phyloP scores from a whole-genome alignment of 2,888 invertebrate genomes.

The Meta bourneti region DNA sequence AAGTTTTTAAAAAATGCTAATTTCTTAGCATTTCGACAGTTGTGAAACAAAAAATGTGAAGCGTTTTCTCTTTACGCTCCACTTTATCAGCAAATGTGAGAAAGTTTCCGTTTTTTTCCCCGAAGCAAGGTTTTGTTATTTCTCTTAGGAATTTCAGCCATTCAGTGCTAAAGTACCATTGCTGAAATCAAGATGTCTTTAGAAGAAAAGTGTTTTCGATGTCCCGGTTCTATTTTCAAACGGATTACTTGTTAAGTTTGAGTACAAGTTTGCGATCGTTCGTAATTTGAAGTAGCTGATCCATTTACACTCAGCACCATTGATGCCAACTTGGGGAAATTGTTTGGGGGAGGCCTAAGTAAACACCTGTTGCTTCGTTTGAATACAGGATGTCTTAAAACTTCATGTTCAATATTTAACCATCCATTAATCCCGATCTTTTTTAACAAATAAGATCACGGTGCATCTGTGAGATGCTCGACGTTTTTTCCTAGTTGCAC shows the following conservation, averaged over 20 bases:
- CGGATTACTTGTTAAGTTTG: background rate
- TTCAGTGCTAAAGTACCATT: background rate
- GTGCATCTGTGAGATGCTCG: too few relatives aligned
- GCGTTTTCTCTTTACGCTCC: background rate
- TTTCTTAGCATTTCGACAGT: constrained; percentile 1
- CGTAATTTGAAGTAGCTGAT: too few relatives aligned
- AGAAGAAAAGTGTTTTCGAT: background rate
- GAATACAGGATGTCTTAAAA: too few relatives aligned
- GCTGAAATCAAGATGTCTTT: background rate
- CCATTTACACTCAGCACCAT: too few relatives aligned
- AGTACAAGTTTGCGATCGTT: too few relatives aligned
- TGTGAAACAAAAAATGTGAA: background rate
- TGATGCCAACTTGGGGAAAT: too few relatives aligned
- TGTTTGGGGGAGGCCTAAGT: too few relatives aligned
- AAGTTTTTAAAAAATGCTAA: constrained; percentile 19
- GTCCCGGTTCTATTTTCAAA: background rate
- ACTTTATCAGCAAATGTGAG: background rate
- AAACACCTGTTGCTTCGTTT: too few relatives aligned
- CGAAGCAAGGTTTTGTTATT: background rate
- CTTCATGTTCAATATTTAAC: too few relatives aligned
- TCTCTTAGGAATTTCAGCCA: background rate
- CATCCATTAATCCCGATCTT: too few relatives aligned
- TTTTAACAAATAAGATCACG: too few relatives aligned
- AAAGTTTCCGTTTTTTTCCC: background rate
- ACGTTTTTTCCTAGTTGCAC: too few relatives aligned